Conservation (phyloP, 2,797 vertebrate genomes). For the Psittacula derbiana region DNA sequence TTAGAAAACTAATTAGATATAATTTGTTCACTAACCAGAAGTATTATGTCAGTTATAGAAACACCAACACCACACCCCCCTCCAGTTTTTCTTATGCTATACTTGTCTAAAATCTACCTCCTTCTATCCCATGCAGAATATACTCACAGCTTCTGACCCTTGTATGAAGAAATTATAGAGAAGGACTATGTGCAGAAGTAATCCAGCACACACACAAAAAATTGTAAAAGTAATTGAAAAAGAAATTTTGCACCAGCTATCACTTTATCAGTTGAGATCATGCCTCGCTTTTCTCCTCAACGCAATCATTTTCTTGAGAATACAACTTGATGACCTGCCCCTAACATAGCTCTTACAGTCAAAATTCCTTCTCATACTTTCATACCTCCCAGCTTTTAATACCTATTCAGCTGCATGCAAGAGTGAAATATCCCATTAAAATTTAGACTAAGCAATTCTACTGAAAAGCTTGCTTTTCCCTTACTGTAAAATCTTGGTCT, state of each 20-base stretch:
- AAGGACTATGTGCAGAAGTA: background rate
- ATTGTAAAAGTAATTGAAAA: background rate
- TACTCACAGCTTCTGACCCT: background rate
- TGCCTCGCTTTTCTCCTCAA: background rate
- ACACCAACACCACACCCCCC: background rate
- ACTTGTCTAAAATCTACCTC: background rate
- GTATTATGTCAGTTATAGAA: background rate
- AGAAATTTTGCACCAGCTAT: background rate
- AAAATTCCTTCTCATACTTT: conserved; percentile 8
- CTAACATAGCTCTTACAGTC: background rate
- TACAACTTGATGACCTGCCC: background rate
- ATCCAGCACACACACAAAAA: background rate
- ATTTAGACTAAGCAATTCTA: background rate
- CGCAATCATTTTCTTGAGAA: background rate
- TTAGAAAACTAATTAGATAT: background rate
- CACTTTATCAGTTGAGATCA: background rate
- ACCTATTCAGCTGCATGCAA: background rate
- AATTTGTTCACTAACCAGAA: background rate
- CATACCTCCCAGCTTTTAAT: background rate
- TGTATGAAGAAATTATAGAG: background rate
- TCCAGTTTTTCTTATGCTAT: background rate
- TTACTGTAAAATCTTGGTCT: background rate
- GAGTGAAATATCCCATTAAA: conserved; percentile 6
- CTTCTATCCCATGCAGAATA: background rate
- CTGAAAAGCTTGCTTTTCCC: background rate